A percentile compares a stretch with the other conserved stretches of the same genome.
These are phyloP conservation scores for Hyperoplus immaculatus DNA, from an alignment of 2,797 vertebrate genomes.

Conservation along the genomic window DNA sequence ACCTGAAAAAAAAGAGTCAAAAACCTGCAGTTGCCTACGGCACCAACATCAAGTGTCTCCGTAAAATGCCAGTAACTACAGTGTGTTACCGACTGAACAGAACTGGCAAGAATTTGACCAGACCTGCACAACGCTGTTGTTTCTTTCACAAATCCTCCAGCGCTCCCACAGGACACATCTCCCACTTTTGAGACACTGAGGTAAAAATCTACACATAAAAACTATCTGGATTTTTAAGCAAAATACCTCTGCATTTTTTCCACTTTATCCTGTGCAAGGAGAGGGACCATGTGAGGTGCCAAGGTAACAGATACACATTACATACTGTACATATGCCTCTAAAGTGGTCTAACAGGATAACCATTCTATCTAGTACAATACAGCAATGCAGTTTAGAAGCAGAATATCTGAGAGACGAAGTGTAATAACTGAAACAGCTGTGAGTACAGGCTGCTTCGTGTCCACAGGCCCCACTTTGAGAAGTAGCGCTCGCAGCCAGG, in stretches of 20 bases:
- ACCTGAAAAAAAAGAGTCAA: conserved; percentile 25
- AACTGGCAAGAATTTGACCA: conserved; percentile 59
- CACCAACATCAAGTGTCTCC: conserved; percentile 54
- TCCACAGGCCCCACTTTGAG: conserved; percentile 30
- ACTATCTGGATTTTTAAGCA: conserved; percentile 26
- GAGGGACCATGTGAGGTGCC: conserved; percentile 8
- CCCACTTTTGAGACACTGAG: conserved; percentile 8
- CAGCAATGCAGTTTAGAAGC: not conserved
- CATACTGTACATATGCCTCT: conserved; percentile 21
- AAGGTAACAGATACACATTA: conserved; percentile 34
- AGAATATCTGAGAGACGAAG: conserved; percentile 15
- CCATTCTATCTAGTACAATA: conserved; percentile 26
- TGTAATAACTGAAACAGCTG: conserved; percentile 25
- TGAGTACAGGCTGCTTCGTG: conserved; percentile 31
- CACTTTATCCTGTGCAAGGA: conserved; percentile 1
- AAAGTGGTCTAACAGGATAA: conserved; percentile 17
- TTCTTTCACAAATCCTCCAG: conserved; percentile 50
- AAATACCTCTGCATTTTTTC: conserved; percentile 25
- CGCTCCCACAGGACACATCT: conserved; percentile 27
- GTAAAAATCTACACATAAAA: conserved; percentile 35
- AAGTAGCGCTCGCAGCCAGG: conserved; percentile 19
- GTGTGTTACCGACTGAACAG: conserved; percentile 48
- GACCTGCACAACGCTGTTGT: conserved; percentile 61
- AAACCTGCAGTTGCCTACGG: conserved; percentile 29
- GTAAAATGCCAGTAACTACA: conserved; percentile 47